Evolutionary conservation across 2,888 invertebrate species (phyloP).

Genomic region (Sarcophaga carnaria): DNA sequence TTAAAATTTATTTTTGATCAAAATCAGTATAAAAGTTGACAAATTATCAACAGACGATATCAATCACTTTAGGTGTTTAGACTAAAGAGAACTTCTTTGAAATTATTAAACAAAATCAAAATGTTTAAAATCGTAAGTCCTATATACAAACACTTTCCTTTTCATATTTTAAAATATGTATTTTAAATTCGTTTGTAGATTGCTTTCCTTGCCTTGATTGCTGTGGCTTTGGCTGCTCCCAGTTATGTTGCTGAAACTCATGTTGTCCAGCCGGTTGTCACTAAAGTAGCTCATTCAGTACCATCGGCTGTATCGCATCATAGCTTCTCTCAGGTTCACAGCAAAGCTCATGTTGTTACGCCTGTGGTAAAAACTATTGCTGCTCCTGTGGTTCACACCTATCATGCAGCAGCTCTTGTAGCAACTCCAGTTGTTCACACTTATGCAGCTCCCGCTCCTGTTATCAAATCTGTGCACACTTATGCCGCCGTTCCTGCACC

Average conservation of each 20-base stretch:
- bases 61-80: constrained; percentile 26
- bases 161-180: neutral
- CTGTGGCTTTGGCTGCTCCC: constrained; percentile 81
- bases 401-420: constrained; percentile 63
- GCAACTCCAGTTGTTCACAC: constrained; percentile 61
- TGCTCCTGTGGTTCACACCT: constrained; percentile 61
- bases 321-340: constrained; percentile 78
- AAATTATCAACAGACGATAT: constrained; percentile 8
- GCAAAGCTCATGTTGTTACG: constrained; percentile 40
- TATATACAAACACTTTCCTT: neutral
- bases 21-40: constrained; percentile 33
- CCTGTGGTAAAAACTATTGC: constrained; percentile 48
- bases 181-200: constrained; percentile 73
- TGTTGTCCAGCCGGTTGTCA: constrained; percentile 76
- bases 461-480: constrained; percentile 50
- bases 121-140: constrained; percentile 81
- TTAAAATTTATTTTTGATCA: neutral
- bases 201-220: constrained; percentile 85
- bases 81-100: neutral
- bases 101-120: constrained; percentile 67
- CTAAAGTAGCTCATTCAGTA: constrained; percentile 79
- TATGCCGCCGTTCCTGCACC: constrained; percentile 50
- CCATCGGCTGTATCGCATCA: constrained; percentile 84
- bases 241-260: constrained; percentile 77
- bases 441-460: constrained; percentile 62